Conservation (phyloP, 2,113 vertebrate species). For the Carassius carassius region DNA sequence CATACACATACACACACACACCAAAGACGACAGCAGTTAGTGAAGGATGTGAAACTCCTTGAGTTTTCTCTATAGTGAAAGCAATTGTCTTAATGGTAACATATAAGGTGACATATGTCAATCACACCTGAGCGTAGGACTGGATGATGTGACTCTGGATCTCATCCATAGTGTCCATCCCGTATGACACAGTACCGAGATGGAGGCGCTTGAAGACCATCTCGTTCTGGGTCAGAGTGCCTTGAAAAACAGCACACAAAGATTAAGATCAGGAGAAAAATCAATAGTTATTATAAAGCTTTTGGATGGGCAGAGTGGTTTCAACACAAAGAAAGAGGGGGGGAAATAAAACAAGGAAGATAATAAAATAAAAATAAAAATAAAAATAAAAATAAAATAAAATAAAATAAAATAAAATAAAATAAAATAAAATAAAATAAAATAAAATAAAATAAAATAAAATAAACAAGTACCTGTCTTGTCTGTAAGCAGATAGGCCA, state of each 20-base stretch:
- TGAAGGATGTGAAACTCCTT: background rate
- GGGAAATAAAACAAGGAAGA: background rate
- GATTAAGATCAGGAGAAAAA: constrained; percentile 21
- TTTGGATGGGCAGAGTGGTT: background rate
- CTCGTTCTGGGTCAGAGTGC: constrained; percentile 96
- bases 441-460: background rate
- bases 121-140: constrained; percentile 84
- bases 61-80: background rate
- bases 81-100: background rate
- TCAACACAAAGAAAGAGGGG: background rate
- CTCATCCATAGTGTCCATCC: constrained; percentile 97
- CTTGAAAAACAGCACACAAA: constrained; percentile 67
- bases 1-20: background rate
- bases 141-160: constrained; percentile 88
- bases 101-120: background rate
- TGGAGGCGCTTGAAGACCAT: constrained; percentile 98
- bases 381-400: background rate
- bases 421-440: background rate
- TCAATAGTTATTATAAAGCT: constrained; percentile 25
- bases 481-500: constrained; percentile 94
- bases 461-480: constrained; percentile 84
- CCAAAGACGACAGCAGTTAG: background rate
- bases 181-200: constrained; percentile 94
- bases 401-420: too few species aligned
- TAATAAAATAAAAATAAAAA: background rate